Conservation (phyloP, 1,140 invertebrate species). For the Zaprionus africanus region DNA sequence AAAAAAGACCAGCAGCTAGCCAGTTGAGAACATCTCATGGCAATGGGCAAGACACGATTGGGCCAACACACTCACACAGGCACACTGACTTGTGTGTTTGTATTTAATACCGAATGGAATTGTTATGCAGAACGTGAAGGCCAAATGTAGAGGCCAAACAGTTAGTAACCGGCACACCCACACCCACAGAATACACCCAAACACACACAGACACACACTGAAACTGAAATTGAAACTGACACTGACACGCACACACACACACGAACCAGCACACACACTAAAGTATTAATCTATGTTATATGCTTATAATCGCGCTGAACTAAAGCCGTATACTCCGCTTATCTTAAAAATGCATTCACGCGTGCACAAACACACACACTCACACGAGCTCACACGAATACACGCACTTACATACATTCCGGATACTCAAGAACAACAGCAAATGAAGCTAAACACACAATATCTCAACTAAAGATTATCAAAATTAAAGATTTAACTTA, state of each 20-base stretch:
- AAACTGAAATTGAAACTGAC: not conserved
- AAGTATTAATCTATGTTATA: conserved; percentile 19
- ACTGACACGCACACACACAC: not conserved
- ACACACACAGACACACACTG: not conserved
- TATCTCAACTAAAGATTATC: not conserved
- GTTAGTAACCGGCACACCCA: conserved; percentile 25
- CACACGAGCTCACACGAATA: conserved; percentile 4
- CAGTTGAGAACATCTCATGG: conserved; percentile 15
- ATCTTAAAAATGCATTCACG: not conserved
- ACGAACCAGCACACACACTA: conserved; percentile 5
- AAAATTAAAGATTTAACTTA: not conserved
- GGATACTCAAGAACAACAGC: not conserved
- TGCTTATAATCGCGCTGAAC: conserved; percentile 10
- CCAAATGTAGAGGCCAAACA: conserved; percentile 20
- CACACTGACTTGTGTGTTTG: conserved; percentile 5
- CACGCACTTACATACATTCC: not conserved
- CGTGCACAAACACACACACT: not conserved
- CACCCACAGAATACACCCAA: not conserved
- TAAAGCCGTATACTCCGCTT: not conserved
- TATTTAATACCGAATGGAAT: conserved; percentile 20
- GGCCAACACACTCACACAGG: conserved; percentile 12
- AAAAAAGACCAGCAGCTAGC: conserved; percentile 25
- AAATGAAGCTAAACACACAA: not conserved
- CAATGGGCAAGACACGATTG: conserved; percentile 50
- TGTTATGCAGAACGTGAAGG: conserved; percentile 26